A percentile compares a stretch with the other conserved stretches of the same genome.
phyloP scores from a whole-genome alignment of 1,140 invertebrate genomes.

The Batillaria attramentaria region DNA sequence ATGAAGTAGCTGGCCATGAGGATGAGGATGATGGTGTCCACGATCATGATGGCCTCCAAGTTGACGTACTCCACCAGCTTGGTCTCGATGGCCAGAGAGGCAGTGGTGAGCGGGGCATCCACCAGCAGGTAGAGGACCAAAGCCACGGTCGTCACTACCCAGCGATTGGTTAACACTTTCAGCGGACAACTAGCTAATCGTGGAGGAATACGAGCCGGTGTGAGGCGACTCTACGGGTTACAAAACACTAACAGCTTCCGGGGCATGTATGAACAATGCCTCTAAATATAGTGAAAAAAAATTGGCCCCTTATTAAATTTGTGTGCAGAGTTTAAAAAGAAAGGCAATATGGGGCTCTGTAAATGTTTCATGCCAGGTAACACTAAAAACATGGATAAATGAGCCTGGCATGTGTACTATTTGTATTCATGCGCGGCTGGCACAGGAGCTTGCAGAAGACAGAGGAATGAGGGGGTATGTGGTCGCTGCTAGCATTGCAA shows the following conservation, averaged over 20 bases:
- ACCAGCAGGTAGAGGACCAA: neutral
- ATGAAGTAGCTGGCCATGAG: neutral
- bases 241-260: neutral
- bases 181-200: no score
- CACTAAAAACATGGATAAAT: no score
- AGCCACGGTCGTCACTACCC: neutral
- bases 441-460: no score
- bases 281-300: neutral
- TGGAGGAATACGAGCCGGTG: no score
- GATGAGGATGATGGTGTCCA: neutral
- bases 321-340: neutral
- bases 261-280: neutral
- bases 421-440: no score
- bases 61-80: neutral
- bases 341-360: neutral
- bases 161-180: neutral
- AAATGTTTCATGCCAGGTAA: no score
- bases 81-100: no score
- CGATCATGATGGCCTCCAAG: neutral
- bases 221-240: neutral
- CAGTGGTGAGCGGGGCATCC: no score
- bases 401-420: no score
- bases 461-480: no score
- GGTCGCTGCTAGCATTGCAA: no score
- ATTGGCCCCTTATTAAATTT: neutral